Percentiles rank a stretch among this genome's conserved stretches.
phyloP scores from a whole-genome alignment of 1,140 invertebrate species.

The Camponotus pennsylvanicus region DNA sequence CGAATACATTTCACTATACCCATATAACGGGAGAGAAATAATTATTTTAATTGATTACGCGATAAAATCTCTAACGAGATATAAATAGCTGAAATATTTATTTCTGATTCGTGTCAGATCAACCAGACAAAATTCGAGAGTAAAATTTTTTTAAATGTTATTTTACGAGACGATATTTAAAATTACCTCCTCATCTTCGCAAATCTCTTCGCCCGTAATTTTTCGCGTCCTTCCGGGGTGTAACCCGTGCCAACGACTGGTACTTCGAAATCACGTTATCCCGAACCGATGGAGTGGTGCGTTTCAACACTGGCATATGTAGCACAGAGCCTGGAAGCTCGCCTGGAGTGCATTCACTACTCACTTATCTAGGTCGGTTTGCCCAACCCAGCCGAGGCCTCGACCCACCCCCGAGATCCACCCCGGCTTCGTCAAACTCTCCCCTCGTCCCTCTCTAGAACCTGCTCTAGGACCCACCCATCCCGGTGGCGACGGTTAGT shows the following conservation, averaged over 20 bases:
- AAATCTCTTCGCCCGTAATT: not conserved
- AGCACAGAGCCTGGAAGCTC: slow-evolving; percentile 46
- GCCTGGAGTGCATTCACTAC: slow-evolving; percentile 70
- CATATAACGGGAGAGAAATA: too few species aligned
- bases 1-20: too few species aligned
- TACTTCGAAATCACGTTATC: slow-evolving; percentile 64
- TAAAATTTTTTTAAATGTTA: too few species aligned
- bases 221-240: not conserved
- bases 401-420: slow-evolving; percentile 67
- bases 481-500: slow-evolving; percentile 34
- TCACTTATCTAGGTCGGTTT: slow-evolving; percentile 76
- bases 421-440: slow-evolving; percentile 63
- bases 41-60: too few species aligned
- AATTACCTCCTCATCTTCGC: too few species aligned
- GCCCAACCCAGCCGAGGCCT: slow-evolving; percentile 72
- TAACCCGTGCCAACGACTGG: slow-evolving; percentile 35
- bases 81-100: too few species aligned
- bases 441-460: not conserved
- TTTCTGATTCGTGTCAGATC: too few species aligned
- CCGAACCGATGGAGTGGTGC: not conserved
- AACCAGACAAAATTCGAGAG: too few species aligned
- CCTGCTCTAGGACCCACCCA: slow-evolving; percentile 4
- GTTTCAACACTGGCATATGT: slow-evolving; percentile 53
- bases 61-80: too few species aligned
- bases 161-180: too few species aligned